Base-by-base conservation (phyloP, 2,797 vertebrate genomes). In the Sebastes itinus region DNA sequence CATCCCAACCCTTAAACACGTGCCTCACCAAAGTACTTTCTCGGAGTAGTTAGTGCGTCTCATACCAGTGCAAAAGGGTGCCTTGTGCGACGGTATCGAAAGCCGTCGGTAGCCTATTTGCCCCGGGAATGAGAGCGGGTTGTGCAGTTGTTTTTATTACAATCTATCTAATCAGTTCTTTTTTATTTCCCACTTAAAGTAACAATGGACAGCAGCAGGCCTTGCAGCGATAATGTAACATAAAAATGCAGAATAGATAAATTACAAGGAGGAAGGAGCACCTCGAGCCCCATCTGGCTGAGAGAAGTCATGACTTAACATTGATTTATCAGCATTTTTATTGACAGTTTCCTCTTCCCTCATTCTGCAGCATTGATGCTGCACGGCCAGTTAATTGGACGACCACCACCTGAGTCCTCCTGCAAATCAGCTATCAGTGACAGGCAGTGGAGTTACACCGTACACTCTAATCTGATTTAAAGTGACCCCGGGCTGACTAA, bases 251-350 rank as follows among this genome's bases (percentile, higher is more conserved):
- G 56, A 83, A 16, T 7, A 61, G 49, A 74, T 82, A 22, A 81
- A 82, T 81, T 22, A 67, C 22, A 2, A 0, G 6, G 6, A 60
- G 52, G 30, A 14, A 5, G 54, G 38, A 20, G 13, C 28, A 42
- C 18, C 35, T 3, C 2, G 8, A 30, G 86, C 56, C 85, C 81
- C 91, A 88, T 87, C 85, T 92, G 92, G 75, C 38, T 72, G 20
- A 75, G n/a, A 49, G 56, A 56, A 55, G 56, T 70, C 68, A 61
- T 52, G 38, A 27, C 75, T 79, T 59, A 66, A 80, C 77, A 76
- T 71, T 93, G 88, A 94, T 94, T 88, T 87, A 89, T 71, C 1
- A 2, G 71, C 82, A 28, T 83, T 83, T 91, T 88, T 91, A 94
- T 91, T 89, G 92, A 86, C 90, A 79, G 25, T 67, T 79, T 62